Evolutionary conservation across 1,140 invertebrate species (phyloP).

Genomic region (Drosophila prosaltans): DNA sequence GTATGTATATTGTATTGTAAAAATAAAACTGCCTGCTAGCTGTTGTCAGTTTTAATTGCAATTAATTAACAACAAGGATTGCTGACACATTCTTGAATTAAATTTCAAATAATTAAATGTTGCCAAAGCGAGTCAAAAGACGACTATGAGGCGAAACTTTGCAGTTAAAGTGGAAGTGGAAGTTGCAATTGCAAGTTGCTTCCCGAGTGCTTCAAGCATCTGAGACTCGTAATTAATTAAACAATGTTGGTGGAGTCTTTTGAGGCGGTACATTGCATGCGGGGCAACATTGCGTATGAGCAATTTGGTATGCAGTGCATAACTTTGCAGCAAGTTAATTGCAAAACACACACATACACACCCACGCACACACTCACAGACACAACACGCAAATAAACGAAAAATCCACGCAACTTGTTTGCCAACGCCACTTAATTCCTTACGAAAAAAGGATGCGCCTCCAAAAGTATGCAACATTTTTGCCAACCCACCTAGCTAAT

Average conservation of each 20-base stretch:
- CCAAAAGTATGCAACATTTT: conserved; percentile 33
- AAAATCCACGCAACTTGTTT: conserved; percentile 12
- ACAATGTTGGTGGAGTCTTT: conserved; percentile 47
- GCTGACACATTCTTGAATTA: conserved; percentile 48
- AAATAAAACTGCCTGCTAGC: conserved; percentile 22
- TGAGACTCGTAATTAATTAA: conserved; percentile 74
- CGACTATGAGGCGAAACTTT: background rate
- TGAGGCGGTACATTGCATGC: conserved; percentile 4
- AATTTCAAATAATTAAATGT: conserved; percentile 58
- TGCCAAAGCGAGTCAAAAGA: conserved; percentile 37
- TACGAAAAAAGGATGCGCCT: background rate
- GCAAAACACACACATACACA: conserved; percentile 28
- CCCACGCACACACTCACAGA: background rate
- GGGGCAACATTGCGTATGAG: conserved; percentile 46
- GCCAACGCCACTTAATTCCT: background rate
- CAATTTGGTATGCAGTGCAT: conserved; percentile 43
- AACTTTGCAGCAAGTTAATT: conserved; percentile 68
- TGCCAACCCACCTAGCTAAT: conserved; percentile 33
- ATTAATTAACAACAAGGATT: conserved; percentile 54
- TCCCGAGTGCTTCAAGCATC: conserved; percentile 33
- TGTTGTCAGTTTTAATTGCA: conserved; percentile 57
- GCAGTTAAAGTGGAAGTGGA: conserved; percentile 20
- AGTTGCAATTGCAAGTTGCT: conserved; percentile 17
- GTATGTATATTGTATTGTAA: background rate
- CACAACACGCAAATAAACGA: background rate